Conservation (phyloP, 1,140 invertebrate species). For the Scaptodrosophila lebanonensis region DNA sequence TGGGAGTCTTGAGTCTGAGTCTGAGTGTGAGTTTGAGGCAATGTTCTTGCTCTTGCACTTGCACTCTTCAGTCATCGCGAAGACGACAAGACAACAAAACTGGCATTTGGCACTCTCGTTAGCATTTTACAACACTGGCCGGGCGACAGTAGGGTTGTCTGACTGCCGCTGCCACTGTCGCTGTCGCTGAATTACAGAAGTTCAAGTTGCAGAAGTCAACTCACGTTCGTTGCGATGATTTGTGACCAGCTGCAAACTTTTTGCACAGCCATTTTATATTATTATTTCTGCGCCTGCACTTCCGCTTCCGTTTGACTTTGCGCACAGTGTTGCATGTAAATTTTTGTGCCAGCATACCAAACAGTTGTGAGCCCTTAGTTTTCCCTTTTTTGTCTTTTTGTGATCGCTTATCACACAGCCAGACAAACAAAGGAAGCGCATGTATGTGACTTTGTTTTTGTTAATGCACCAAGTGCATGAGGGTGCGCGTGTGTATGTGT, state of each 20-base stretch:
- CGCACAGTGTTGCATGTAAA: slow-evolving; percentile 61
- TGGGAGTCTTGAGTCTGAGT: too few relatives aligned
- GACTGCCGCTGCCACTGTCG: neutral
- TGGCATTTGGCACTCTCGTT: slow-evolving; percentile 54
- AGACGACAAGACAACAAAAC: slow-evolving; percentile 48
- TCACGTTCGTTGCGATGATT: slow-evolving; percentile 51
- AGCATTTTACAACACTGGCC: slow-evolving; percentile 71
- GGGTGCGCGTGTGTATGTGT: slow-evolving; percentile 3
- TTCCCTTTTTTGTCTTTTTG: slow-evolving; percentile 39
- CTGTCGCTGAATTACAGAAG: too few relatives aligned
- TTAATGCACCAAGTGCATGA: neutral
- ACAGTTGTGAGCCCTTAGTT: too few relatives aligned
- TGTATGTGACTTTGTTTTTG: neutral
- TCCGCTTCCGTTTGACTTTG: slow-evolving; percentile 57
- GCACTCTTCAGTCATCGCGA: too few relatives aligned
- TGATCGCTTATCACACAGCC: slow-evolving; percentile 55
- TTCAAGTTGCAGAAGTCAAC: too few relatives aligned
- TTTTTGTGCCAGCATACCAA: neutral
- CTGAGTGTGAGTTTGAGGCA: too few relatives aligned
- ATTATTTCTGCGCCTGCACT: slow-evolving; percentile 68
- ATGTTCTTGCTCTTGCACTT: too few relatives aligned
- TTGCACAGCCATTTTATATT: slow-evolving; percentile 71
- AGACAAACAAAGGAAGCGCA: too few relatives aligned
- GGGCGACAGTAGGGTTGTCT: slow-evolving; percentile 45
- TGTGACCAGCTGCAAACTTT: slow-evolving; percentile 68